Evolutionary conservation across 2,888 invertebrate species (phyloP).

Genomic region (Crocallis elinguaria): DNA sequence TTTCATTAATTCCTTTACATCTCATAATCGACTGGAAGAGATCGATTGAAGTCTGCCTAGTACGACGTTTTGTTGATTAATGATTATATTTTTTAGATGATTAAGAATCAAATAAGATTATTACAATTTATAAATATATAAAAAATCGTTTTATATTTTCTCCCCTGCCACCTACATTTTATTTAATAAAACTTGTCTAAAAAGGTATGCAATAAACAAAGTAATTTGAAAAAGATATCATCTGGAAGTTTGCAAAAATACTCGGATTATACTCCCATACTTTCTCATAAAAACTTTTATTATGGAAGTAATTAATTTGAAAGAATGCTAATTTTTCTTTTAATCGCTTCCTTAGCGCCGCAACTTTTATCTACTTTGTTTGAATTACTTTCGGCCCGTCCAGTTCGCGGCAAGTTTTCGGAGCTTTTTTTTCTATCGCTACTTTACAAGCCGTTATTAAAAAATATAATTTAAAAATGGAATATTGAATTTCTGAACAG

Average conservation of each 20-base stretch:
- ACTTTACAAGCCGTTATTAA: slow-evolving; percentile 10
- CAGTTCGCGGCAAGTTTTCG: slow-evolving; percentile 66
- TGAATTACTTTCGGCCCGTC: slow-evolving; percentile 78
- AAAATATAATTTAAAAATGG: slow-evolving; percentile 1
- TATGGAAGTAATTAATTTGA: slow-evolving; percentile 81
- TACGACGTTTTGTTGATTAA: too few species aligned
- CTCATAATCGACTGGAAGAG: too few species aligned
- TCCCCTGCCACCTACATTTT: not conserved
- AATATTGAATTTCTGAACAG: too few species aligned
- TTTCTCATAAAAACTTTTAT: slow-evolving; percentile 75
- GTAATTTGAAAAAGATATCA: slow-evolving; percentile 45
- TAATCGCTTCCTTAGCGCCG: slow-evolving; percentile 79
- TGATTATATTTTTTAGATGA: too few species aligned
- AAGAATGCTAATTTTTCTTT: slow-evolving; percentile 83
- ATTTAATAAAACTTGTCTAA: not conserved
- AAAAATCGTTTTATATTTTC: not conserved
- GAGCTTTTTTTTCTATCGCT: slow-evolving; percentile 56
- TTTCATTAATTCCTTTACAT: too few species aligned
- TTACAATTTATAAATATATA: not conserved
- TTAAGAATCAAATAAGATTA: too few species aligned
- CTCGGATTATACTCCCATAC: slow-evolving; percentile 62
- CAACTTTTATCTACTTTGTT: slow-evolving; percentile 83
- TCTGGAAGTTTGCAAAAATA: slow-evolving; percentile 51
- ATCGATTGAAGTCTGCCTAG: too few species aligned
- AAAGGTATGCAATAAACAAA: slow-evolving; percentile 33